Evolutionary conservation across 2,113 vertebrate species (phyloP).

Genomic region (Proteles cristata): DNA sequence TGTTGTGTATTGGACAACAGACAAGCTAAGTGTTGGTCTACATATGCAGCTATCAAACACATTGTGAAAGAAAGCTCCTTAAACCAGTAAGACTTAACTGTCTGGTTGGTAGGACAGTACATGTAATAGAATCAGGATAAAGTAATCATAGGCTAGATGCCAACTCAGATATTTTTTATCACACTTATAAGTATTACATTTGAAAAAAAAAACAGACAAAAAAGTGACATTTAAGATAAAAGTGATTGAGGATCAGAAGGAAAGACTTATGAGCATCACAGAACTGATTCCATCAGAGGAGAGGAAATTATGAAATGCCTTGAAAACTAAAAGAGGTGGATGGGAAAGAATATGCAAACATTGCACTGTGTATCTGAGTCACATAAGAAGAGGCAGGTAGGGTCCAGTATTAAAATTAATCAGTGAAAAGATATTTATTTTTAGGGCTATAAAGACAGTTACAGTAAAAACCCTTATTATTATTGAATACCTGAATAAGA

Average conservation of each 20-base stretch:
- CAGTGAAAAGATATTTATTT: neutral
- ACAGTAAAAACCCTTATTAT: neutral
- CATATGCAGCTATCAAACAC: neutral
- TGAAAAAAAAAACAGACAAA: neutral
- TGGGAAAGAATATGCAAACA: neutral
- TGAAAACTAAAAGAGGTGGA: neutral
- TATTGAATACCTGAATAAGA: neutral
- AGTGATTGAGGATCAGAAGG: neutral
- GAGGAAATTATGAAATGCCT: neutral
- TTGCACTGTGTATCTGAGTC: neutral
- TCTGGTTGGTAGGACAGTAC: neutral
- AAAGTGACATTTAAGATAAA: neutral
- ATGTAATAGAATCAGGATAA: neutral
- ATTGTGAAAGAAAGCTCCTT: neutral
- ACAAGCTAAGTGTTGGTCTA: neutral
- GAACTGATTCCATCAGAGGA: neutral
- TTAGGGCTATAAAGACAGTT: neutral
- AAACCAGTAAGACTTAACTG: neutral
- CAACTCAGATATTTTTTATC: neutral
- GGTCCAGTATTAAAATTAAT: neutral
- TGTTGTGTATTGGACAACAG: neutral
- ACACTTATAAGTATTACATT: neutral
- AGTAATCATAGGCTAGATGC: neutral
- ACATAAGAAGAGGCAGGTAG: neutral
- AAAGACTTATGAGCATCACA: neutral